Base-by-base conservation (phyloP, 92 coral and sea anemone genomes). In the Phenganax subtilis region DNA sequence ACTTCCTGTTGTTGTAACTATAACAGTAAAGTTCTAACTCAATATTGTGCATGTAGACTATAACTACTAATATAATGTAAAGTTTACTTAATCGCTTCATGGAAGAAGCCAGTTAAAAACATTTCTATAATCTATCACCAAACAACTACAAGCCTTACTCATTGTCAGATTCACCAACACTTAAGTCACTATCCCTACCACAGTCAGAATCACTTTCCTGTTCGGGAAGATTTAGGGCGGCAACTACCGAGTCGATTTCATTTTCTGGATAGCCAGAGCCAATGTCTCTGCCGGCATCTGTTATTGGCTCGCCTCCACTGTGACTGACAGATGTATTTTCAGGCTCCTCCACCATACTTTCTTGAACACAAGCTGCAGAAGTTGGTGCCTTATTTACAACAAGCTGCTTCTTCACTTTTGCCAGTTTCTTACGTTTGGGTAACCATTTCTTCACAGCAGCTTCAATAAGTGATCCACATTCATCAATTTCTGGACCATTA, bases 401-500 rank as follows among this genome's bases (percentile, higher is more conserved):
- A 60, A 60, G 66, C 17, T 6, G 6, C 66, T 60, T 60, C 66
- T 12, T 60, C 15, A 27, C 66, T 60, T 60, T 60, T 60, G 66
- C 66, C 25, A 60, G 66, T 60, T 60, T 60, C 15, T 60, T 60
- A 60, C 66, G 66, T 60, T 60, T 60, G 66, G 66, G 66, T 60
- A 60, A 60, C 66, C 66, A 60, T 60, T 60, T 60, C 66, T 60
- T 60, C 66, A 60, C 66, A 60, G 66, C 7, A 60, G 66, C 66
- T 60, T 60, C 66, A 60, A 60, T 60, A 60, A 60, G 7, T 6
- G 66, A 12, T 60, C 68, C 27, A 62, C 68, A 14, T 62, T 62
- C 68, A 62, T 62, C 68, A 62, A 62, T 62, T 62, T 27, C 75
- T 31, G 54, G 75, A 70, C 75, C 75, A n/a, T 70, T 70, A 27